A percentile compares a stretch with the other conserved stretches of the same genome.
Conservation (phyloP, 2,888 invertebrate species). For the Parthenolecanium corni region DNA sequence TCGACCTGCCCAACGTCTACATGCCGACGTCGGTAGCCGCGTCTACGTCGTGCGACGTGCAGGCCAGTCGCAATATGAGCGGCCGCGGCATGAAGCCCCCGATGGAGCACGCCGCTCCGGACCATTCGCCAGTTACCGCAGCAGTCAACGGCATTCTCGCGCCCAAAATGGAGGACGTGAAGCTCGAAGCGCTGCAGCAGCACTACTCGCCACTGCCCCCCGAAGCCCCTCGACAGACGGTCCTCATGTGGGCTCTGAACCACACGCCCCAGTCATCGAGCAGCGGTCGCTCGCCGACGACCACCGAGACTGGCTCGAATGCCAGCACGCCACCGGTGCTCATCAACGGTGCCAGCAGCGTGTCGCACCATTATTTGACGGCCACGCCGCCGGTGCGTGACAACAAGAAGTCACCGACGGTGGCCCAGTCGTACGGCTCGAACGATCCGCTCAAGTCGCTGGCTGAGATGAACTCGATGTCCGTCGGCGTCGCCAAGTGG, state of each 20-base stretch:
- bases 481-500: slow-evolving; percentile 40
- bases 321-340: slow-evolving; percentile 32
- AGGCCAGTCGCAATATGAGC: slow-evolving; percentile 1
- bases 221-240: slow-evolving; percentile 70
- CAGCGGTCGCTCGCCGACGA: slow-evolving; percentile 48
- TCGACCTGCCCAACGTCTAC: slow-evolving; percentile 42
- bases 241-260: slow-evolving; percentile 69
- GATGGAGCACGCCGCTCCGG: not conserved
- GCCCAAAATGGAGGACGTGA: slow-evolving; percentile 50
- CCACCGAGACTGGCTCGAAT: slow-evolving; percentile 39
- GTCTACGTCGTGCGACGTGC: slow-evolving; percentile 21
- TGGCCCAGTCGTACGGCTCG: slow-evolving; percentile 23
- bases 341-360: slow-evolving; percentile 32
- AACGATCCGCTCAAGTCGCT: slow-evolving; percentile 42
- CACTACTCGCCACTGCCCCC: slow-evolving; percentile 33
- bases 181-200: slow-evolving; percentile 40
- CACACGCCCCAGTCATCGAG: slow-evolving; percentile 37
- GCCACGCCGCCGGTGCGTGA: not conserved
- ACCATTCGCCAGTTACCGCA: slow-evolving; percentile 10
- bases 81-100: not conserved
- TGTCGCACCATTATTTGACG: slow-evolving; percentile 13
- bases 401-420: slow-evolving; percentile 31
- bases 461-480: slow-evolving; percentile 43
- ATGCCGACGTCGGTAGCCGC: slow-evolving; percentile 30
- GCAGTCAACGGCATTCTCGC: slow-evolving; percentile 11